Conservation (phyloP, 2,113 vertebrate genomes). For the Coptodon rendalli region DNA sequence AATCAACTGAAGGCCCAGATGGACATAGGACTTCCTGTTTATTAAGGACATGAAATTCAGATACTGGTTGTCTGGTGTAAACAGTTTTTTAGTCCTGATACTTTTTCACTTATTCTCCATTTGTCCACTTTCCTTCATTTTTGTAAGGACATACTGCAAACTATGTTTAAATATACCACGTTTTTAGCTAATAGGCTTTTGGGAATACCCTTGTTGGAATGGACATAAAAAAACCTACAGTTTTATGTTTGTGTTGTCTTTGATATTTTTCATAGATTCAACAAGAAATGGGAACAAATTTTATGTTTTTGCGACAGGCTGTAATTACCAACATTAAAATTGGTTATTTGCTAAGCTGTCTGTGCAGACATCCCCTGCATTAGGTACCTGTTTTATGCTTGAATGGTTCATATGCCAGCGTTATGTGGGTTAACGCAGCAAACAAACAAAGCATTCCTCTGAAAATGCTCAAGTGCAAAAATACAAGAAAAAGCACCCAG, state of each 20-base stretch:
- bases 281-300: not conserved
- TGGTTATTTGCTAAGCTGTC: not conserved
- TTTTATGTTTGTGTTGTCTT: not conserved
- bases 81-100: not conserved
- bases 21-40: not conserved
- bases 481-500: not conserved
- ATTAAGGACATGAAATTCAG: not conserved
- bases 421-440: fast-evolving
- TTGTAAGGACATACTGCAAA: not conserved
- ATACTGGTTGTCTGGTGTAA: not conserved
- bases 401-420: not conserved
- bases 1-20: not conserved
- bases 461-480: not conserved
- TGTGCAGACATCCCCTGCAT: not conserved
- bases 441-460: not conserved
- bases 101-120: not conserved
- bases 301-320: fast-evolving
- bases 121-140: not conserved
- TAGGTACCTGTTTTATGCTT: not conserved
- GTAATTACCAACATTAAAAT: not conserved
- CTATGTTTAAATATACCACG: not conserved
- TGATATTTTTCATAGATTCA: not conserved
- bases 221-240: not conserved
- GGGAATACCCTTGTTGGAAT: fast-evolving
- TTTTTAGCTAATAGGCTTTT: not conserved